phyloP scores from a whole-genome alignment of 2,888 invertebrate genomes.

The Drosophila pegasa region DNA sequence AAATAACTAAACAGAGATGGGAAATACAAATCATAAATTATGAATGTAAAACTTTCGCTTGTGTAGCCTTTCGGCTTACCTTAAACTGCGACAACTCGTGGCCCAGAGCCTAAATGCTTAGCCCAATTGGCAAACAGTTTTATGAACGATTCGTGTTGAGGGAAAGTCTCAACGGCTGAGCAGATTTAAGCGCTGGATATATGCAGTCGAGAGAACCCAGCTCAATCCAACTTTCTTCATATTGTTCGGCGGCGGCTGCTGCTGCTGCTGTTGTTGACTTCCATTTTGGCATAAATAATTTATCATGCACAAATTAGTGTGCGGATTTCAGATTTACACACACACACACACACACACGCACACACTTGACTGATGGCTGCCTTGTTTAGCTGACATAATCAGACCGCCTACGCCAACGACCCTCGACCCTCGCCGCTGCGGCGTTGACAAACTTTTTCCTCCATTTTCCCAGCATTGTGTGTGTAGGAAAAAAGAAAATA shows the following conservation, averaged over 20 bases:
- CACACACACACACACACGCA: slow-evolving; percentile 38
- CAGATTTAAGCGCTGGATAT: not conserved
- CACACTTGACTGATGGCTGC: slow-evolving; percentile 60
- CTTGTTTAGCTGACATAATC: slow-evolving; percentile 57
- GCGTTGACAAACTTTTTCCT: slow-evolving; percentile 55
- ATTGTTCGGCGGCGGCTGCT: slow-evolving; percentile 21
- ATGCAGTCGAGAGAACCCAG: not conserved
- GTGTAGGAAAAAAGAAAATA: slow-evolving; percentile 48
- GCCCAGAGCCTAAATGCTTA: slow-evolving; percentile 25
- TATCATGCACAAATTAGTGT: slow-evolving; percentile 82
- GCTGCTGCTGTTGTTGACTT: slow-evolving; percentile 44
- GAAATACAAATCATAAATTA: slow-evolving; percentile 16
- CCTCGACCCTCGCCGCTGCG: not conserved
- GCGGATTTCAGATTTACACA: slow-evolving; percentile 65
- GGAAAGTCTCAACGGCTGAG: slow-evolving; percentile 56
- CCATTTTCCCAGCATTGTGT: slow-evolving; percentile 9
- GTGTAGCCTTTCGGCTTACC: slow-evolving; percentile 9
- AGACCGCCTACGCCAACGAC: slow-evolving; percentile 9
- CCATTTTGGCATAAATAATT: slow-evolving; percentile 82
- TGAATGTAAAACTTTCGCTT: slow-evolving; percentile 27
- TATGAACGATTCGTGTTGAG: slow-evolving; percentile 61
- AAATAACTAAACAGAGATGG: no score
- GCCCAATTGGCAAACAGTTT: slow-evolving; percentile 40
- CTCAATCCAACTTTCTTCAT: slow-evolving; percentile 32
- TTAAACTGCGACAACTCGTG: slow-evolving; percentile 6